Conservation (phyloP, 2,888 invertebrate species). For the Hydrotaea diabolus region DNA sequence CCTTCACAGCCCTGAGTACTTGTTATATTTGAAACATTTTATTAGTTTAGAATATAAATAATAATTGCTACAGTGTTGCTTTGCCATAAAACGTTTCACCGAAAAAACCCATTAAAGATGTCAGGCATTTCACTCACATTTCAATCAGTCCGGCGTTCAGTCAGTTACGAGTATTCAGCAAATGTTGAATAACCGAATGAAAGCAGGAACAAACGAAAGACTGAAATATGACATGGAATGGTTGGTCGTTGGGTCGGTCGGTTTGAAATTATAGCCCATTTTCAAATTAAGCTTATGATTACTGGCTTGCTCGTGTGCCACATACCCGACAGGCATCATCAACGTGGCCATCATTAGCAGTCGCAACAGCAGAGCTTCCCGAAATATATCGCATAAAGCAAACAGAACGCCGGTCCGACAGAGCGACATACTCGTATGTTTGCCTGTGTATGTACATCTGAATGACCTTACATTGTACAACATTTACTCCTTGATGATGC, state of each 20-base stretch:
- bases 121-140: neutral
- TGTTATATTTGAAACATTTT: no score
- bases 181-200: neutral
- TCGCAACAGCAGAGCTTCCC: neutral
- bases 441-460: neutral
- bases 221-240: neutral
- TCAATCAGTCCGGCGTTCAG: neutral
- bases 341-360: neutral
- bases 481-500: neutral
- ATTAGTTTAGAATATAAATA: no score
- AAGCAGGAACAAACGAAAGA: no score
- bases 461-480: neutral
- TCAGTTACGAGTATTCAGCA: neutral
- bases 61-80: no score
- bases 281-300: conserved; percentile 21
- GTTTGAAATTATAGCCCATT: conserved; percentile 6
- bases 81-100: no score
- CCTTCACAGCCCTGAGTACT: no score
- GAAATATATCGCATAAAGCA: no score
- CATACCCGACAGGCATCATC: neutral
- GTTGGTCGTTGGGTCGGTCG: neutral
- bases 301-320: neutral
- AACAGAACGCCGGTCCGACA: no score
- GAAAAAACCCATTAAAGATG: no score
- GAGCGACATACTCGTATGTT: neutral